Evolutionary conservation across 2,888 invertebrate species (phyloP), one percentile per base, ranked within the genome.

Genomic region (Pomacea canaliculata): DNA sequence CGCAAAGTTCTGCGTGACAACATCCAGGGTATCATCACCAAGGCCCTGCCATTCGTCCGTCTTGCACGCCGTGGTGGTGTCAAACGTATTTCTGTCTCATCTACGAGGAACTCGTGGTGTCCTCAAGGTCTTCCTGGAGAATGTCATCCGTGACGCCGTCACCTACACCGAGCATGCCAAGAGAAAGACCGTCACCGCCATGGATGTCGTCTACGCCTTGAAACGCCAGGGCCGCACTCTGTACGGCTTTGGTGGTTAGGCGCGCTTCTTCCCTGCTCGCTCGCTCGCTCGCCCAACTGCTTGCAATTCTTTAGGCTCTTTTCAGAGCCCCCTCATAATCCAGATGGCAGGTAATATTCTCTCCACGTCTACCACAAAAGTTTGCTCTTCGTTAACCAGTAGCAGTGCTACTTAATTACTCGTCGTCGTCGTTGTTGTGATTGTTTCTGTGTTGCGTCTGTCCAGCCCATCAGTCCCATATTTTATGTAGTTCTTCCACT

Each of bases 81-180:
- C 66, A 92, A 92, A 85, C 91, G 92, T 87, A 95, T 95, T 73
- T 94, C 94, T 19, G 95, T 0, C 90, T 95, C 71, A 95, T 95
- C 80, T 95, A 95, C 89, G 95, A 96, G 89, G 95, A 95, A 95
- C 95, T 19, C 93, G 95, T 66, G 95, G 95, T 63, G 95, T 95
- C 0, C 89, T 95, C 49, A 95, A 95, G 85, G 94, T 95, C 0
- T 96, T 96, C 89, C 92, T 96, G 78, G 95, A 95, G 89, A 95
- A 95, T 89, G 95, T 96, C 16, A 76, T 81, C 73, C 68, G 95
- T 68, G 95, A 95, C 88, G 95, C 95, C n/a, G 95, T 95, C 72
- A 95, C 95, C 7, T 96, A 95, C 91, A 96, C 95, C 0, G 95
- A 96, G 88, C 95, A 96, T 88, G 96, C 96, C 60, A 96, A 96